Base-by-base conservation (phyloP, 53 echinoderm and acorn worm species). In the Echinometra lucunter region DNA sequence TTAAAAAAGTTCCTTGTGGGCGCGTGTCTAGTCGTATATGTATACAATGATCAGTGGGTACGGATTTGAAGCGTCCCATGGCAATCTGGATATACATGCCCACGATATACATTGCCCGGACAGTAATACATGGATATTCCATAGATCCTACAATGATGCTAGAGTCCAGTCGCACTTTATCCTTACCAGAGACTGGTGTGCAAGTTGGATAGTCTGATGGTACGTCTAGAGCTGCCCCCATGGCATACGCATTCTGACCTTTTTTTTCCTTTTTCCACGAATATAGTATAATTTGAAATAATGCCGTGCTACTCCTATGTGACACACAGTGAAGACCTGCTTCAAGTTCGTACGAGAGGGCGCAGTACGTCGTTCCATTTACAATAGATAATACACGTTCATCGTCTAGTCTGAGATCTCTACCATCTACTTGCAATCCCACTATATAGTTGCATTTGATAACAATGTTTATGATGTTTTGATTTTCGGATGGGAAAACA, bases 251-350 rank as follows among this genome's bases (percentile, higher is more conserved):
- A 57, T 75, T 81, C 57, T 57, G 58, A 10, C 81, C 93, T 0
- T 49, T 1, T 19, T 6, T 4, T 17, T 53, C 38, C 25, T 35
- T 93, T 57, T 93, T 93, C 93, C 93, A 93, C 1, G 93, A 93
- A 80, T 93, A 93, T 32, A 80, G 81, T 19, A 81, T 38, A 30
- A 80, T 45, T 38, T 93, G 58, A 15, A 93, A 57, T 1, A 19
- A 19, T 23, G 93, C 81, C 35, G 56, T 10, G 11, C 27, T 13
- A 11, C n/a, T 40, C 58, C 6, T 38, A 23, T 93, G 93, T 37
- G 93, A 93, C 78, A 93, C 78, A 45, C 93, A 93, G 81, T 93
- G 93, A n/a, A 93, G 23, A 57, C 93, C 93, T 17, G 93, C 21
- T 19, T 49, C 40, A 34, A 93, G 35, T 23, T 80, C 15, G 42